Base-by-base conservation (phyloP, 2,888 invertebrate species). In the Lacanobia oleracea region DNA sequence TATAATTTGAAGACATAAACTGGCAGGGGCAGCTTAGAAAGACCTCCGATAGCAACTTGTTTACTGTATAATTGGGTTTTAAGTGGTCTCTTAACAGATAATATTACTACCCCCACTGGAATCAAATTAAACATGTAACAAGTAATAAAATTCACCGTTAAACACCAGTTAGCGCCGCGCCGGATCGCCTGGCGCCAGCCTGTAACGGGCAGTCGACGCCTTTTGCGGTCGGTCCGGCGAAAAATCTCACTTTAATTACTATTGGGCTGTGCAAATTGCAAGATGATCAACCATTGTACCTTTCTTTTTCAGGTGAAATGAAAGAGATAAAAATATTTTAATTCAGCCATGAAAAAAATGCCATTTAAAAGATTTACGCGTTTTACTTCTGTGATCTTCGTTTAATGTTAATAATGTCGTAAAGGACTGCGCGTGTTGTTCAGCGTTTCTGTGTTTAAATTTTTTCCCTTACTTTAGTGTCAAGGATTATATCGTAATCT, bases 61-160 rank as follows among this genome's bases (percentile, higher is more conserved):
- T 67, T 51, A 40, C 61, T 67, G 57, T 64, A 51, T 72, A 63
- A 67, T 74, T 60, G 45, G 2, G 33, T 62, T 62, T 64, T 62
- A 75, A 79, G 21, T 70, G 51, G 27, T 33, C 7, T 37, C 27
- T 68, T 54, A 59, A 48, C 54, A 71, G 68, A 63, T 59, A 66
- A 70, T 81, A 71, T 75, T 62, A 37, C 59, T 72, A 64, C 53
- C 62, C 62, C 27, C 71, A 79, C 71, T 73, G 70, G 67, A 67
- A 66, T 65, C 51, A 62, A 81, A 78, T 77, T 75, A 82, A 81
- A 72, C 59, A 70, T 67, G 70, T 77, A 79, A 67, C 66, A 54
- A 73, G 84, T 87, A 86, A 87, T 89, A 87, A 89, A 88, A 88
- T 85, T 70, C 77, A 87, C 90, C 89, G 91, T 91, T 91, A 87